Base-by-base conservation (phyloP, 35 echinoderm and acorn worm species). In the Stichopus chloronotus region DNA sequence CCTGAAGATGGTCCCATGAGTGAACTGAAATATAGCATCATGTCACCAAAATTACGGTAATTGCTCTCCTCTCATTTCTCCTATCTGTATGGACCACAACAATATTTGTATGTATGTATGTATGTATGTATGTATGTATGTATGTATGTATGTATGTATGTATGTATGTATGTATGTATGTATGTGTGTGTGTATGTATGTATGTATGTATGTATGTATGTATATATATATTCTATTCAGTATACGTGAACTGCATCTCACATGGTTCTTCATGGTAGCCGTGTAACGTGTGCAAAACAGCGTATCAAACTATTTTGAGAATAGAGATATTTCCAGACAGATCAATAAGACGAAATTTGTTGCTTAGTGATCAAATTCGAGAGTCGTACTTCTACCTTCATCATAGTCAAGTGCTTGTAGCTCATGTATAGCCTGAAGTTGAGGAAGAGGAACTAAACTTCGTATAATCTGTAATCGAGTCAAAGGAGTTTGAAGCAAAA, bases 11-110 rank as follows among this genome's bases (percentile, higher is more conserved):
- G 72, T 71, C 65, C 65, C 1, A 4, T 71, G n/a, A 71, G 65
- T 71, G 65, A 4, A 77, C 7, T 77, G 17, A 77, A 77, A 77
- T 77, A 77, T 17, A 77, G 72, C 72, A 77, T 77, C 72, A 77
- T 9, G 9, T 77, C 72, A 77, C 17, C 6, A 19, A 77, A 77
- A 77, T 19, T 22, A n/a, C n/a, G n/a, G n/a, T n/a, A 77, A 3
- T 77, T 7, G 17, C 72, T 77, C 72, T 77, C 8, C 16, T 77
- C 19, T 77, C 7, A 77, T 77, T 77, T 77, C 8, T 77, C 9
- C 3, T 77, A 77, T 19, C 30, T 43, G 30, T 43, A 43, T 43
- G n/a, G n/a, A n/a, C n/a, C n/a, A n/a, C n/a, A n/a, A n/a, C n/a
- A n/a, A 69, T 69, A 69, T 69, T 9, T 69, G 19, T 71, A 71